Percentiles rank a stretch among this genome's conserved stretches.
phyloP scores from a whole-genome alignment of 1,140 invertebrate species.

The Ceratosolen solmsi region DNA sequence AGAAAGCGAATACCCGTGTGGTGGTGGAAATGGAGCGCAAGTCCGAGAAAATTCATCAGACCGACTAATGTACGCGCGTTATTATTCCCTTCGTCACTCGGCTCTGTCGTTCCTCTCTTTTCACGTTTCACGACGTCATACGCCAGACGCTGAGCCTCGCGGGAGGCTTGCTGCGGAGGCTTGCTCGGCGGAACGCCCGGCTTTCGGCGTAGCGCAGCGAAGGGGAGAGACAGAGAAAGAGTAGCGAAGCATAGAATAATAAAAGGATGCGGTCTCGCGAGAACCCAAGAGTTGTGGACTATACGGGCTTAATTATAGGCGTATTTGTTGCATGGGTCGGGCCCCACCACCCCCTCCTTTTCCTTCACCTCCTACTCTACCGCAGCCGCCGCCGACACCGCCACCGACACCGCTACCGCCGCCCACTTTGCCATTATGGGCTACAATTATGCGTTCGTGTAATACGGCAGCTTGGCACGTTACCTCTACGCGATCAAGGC shows the following conservation, averaged over 20 bases:
- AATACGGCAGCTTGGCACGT: conserved; percentile 46
- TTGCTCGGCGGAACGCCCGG: background rate
- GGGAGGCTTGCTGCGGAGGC: background rate
- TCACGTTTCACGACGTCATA: too few species aligned
- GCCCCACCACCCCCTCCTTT: background rate
- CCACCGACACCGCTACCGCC: too few species aligned
- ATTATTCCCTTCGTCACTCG: background rate
- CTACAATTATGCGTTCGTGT: conserved; percentile 55
- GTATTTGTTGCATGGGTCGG: conserved; percentile 51
- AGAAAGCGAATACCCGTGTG: too few species aligned
- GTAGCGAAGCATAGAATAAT: conserved; percentile 45
- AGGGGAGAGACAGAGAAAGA: background rate
- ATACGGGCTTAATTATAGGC: conserved; percentile 52
- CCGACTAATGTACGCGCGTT: background rate
- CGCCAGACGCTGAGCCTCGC: too few species aligned
- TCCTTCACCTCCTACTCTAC: background rate
- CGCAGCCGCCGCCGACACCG: too few species aligned
- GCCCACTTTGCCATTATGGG: conserved; percentile 7
- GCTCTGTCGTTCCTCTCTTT: too few species aligned
- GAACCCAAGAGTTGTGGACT: conserved; percentile 32
- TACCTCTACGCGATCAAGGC: background rate
- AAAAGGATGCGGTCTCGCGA: conserved; percentile 54
- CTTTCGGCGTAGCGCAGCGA: background rate
- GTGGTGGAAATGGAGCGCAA: too few species aligned
- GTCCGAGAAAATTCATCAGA: too few species aligned